Conservation (phyloP, 2,888 invertebrate species). For the Unio delphinus region DNA sequence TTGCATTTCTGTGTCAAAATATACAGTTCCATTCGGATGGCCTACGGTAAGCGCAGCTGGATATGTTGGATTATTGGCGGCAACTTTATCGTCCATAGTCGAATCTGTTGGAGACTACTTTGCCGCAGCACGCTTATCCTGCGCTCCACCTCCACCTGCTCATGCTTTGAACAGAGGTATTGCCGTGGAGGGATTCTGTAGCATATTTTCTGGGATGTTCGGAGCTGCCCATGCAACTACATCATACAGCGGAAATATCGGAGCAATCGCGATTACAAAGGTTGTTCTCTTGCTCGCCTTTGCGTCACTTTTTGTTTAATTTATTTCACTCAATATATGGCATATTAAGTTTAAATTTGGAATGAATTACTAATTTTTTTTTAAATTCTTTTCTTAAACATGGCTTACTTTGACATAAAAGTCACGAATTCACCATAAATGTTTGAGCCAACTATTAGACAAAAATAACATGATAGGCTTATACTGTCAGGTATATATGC, state of each 20-base stretch:
- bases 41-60: conserved; percentile 62
- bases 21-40: conserved; percentile 73
- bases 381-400: no score
- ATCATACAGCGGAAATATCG: conserved; percentile 91
- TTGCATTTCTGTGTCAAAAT: background rate
- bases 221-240: conserved; percentile 91
- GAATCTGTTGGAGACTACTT: conserved; percentile 75
- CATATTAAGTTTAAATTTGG: no score
- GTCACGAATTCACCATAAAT: no score
- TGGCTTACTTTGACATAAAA: no score
- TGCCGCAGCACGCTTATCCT: conserved; percentile 75
- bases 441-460: no score
- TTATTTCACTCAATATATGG: no score
- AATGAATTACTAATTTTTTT: no score
- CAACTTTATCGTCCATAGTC: conserved; percentile 59
- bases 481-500: no score
- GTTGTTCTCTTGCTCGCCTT: conserved; percentile 57
- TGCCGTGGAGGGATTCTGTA: conserved; percentile 85
- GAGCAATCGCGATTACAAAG: conserved; percentile 89
- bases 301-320: no score
- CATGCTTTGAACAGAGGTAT: conserved; percentile 85
- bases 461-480: no score
- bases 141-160: conserved; percentile 85
- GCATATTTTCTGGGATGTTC: conserved; percentile 86
- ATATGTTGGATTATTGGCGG: conserved; percentile 61